Evolutionary conservation across 2,888 invertebrate genomes (phyloP).

Genomic region (Standfussiana lucernea): DNA sequence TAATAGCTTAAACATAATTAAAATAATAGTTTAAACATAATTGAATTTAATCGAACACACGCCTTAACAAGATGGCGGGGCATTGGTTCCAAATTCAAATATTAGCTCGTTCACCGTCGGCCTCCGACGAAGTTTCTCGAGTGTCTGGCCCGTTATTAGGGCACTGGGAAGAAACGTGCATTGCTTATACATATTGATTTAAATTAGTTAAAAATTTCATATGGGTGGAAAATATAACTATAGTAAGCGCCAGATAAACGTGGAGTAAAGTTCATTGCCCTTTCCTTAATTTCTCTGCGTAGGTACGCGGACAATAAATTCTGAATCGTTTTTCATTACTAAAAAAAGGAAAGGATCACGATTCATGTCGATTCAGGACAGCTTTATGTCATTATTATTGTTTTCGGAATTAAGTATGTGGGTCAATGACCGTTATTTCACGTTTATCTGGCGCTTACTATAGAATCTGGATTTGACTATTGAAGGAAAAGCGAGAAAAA

Average conservation of each 20-base stretch:
- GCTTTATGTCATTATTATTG: no score
- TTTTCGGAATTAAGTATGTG: no score
- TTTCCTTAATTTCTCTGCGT: no score
- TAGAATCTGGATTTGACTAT: background rate
- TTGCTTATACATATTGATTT: conserved; percentile 3
- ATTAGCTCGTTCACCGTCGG: conserved; percentile 50
- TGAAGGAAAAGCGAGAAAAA: background rate
- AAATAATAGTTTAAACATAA: background rate
- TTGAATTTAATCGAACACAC: background rate
- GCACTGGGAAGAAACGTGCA: background rate
- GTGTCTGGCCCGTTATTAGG: conserved; percentile 16
- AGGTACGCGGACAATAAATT: no score
- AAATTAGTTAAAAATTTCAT: background rate
- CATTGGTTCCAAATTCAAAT: conserved; percentile 64
- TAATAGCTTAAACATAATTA: background rate
- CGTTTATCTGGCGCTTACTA: no score
- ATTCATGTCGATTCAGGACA: no score
- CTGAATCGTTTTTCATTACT: no score
- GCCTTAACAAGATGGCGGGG: conserved; percentile 61
- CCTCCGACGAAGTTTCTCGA: conserved; percentile 40
- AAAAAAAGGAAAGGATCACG: no score
- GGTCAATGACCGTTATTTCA: no score
- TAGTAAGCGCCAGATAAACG: no score
- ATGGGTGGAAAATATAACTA: background rate
- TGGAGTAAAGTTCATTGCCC: no score